These are phyloP conservation scores for Ennomos erosarius DNA, from an alignment of 2,888 invertebrate genomes.

Conservation along the genomic window DNA sequence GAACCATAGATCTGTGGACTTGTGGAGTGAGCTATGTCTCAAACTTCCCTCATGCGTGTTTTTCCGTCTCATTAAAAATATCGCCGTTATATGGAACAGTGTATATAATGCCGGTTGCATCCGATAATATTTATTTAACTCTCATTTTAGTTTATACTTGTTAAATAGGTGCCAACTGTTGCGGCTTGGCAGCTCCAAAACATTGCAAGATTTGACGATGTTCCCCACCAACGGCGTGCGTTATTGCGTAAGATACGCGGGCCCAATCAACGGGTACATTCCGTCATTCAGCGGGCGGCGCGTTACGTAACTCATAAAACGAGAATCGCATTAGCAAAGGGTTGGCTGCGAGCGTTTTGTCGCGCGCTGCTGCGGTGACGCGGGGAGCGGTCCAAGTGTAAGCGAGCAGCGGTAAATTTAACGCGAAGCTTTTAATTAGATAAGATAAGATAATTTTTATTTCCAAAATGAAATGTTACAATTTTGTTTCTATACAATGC, in stretches of 20 bases:
- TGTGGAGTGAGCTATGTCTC: too few species aligned
- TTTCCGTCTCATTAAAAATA: too few species aligned
- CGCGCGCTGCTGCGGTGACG: constrained; percentile 53
- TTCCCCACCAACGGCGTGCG: constrained; percentile 17
- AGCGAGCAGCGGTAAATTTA: constrained; percentile 14
- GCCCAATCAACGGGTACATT: constrained; percentile 56
- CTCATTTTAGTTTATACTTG: constrained; percentile 4
- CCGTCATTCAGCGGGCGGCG: constrained; percentile 35
- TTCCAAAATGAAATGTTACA: too few species aligned
- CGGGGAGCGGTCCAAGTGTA: constrained; percentile 33
- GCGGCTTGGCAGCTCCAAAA: constrained; percentile 20
- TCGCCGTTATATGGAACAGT: too few species aligned
- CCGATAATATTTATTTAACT: too few species aligned
- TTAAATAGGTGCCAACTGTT: constrained; percentile 7
- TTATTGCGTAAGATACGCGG: constrained; percentile 49
- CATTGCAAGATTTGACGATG: constrained; percentile 22
- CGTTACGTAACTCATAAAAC: constrained; percentile 74
- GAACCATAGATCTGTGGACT: too few species aligned
- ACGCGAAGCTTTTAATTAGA: too few species aligned
- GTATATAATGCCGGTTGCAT: too few species aligned
- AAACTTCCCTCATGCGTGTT: too few species aligned
- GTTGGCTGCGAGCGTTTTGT: constrained; percentile 66
- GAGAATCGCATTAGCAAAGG: constrained; percentile 78
- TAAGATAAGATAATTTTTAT: too few species aligned
- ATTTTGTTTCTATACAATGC: too few species aligned